Percentiles rank a stretch among this genome's conserved stretches.
These are phyloP conservation scores for Glaucopsyche alexis DNA, from an alignment of 2,888 invertebrate species.

Conservation along the genomic window DNA sequence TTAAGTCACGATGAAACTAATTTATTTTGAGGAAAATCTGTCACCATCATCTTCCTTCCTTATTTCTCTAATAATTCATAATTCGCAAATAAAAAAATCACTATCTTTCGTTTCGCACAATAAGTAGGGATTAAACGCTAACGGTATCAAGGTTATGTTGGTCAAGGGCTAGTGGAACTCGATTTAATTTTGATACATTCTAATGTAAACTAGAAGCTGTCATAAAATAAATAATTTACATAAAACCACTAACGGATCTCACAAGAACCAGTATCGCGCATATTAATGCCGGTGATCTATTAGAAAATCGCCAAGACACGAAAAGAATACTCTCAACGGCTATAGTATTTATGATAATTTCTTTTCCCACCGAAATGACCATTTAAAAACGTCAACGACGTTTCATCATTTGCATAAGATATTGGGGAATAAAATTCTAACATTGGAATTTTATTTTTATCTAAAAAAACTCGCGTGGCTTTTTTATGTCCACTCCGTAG, in stretches of 20 bases:
- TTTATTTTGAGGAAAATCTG: not conserved
- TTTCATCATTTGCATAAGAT: conserved; percentile 52
- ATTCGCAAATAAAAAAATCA: conserved; percentile 9
- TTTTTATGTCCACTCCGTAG: conserved; percentile 29
- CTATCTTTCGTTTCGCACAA: conserved; percentile 3
- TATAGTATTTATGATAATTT: conserved; percentile 65
- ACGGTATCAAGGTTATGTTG: conserved; percentile 46
- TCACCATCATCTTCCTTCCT: not conserved
- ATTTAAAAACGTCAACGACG: conserved; percentile 48
- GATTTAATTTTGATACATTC: conserved; percentile 53
- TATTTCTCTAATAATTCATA: conserved; percentile 4
- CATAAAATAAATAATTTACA: conserved; percentile 75
- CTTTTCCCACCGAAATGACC: conserved; percentile 53
- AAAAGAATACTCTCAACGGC: conserved; percentile 52
- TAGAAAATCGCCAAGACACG: conserved; percentile 71
- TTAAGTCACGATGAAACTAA: not conserved
- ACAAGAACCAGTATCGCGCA: conserved; percentile 69
- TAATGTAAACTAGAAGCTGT: conserved; percentile 72
- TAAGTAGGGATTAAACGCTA: not conserved
- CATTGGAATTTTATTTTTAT: conserved; percentile 41
- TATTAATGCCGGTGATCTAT: conserved; percentile 77
- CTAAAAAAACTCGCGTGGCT: conserved; percentile 29
- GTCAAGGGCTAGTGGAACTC: conserved; percentile 39
- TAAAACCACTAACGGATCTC: conserved; percentile 79
- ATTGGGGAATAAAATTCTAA: conserved; percentile 47